These are phyloP conservation scores for Tachina fera DNA, from an alignment of 2,888 invertebrate species.

Conservation along the genomic window DNA sequence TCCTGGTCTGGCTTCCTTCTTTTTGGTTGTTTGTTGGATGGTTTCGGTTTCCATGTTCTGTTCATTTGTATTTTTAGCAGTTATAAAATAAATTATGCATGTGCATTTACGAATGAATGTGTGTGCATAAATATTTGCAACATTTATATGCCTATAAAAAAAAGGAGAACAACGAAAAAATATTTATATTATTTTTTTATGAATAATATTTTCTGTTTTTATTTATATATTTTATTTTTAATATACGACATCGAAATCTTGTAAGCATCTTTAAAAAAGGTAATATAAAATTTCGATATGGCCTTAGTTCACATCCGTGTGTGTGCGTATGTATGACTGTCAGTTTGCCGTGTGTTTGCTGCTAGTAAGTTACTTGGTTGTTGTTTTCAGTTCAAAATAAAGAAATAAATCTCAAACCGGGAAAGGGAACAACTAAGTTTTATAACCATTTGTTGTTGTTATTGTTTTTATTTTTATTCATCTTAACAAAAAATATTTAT, in stretches of 20 bases:
- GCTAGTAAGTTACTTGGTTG: background rate
- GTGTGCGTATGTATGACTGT: constrained; percentile 8
- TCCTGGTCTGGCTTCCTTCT: background rate
- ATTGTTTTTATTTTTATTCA: constrained; percentile 5
- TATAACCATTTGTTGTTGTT: constrained; percentile 53
- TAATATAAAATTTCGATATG: constrained; percentile 64
- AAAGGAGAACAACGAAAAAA: background rate
- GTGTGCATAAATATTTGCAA: constrained; percentile 53
- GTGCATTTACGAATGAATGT: constrained; percentile 63
- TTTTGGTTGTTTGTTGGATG: constrained; percentile 3
- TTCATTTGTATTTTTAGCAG: constrained; percentile 57
- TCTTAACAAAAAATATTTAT: constrained; percentile 61
- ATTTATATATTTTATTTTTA: constrained; percentile 53
- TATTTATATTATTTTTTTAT: constrained; percentile 67
- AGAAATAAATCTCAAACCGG: constrained; percentile 70
- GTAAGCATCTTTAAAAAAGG: constrained; percentile 70
- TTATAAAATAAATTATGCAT: constrained; percentile 72
- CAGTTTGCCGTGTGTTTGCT: constrained; percentile 19
- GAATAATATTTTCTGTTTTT: constrained; percentile 67
- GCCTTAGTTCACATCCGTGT: constrained; percentile 31
- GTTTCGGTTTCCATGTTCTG: constrained; percentile 34
- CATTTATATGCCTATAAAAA: constrained; percentile 48
- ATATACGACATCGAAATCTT: constrained; percentile 71
- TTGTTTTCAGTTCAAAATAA: constrained; percentile 61
- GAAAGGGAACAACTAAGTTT: constrained; percentile 61